Percentiles rank a stretch among this genome's conserved stretches.
phyloP scores from a whole-genome alignment of 2,797 vertebrate species.

The Varecia variegata region DNA sequence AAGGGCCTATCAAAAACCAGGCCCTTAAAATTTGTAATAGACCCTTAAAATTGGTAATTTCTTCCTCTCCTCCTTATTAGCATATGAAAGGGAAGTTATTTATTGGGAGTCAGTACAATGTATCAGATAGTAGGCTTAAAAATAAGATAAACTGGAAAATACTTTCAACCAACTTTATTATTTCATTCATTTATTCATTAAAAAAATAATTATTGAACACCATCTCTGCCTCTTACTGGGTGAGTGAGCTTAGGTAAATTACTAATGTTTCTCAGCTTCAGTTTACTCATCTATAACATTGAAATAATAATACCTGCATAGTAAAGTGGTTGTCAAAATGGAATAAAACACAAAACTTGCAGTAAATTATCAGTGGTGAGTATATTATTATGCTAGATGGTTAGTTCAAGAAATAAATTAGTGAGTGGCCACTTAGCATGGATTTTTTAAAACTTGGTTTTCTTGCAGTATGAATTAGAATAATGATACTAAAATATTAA shows the following conservation, averaged over 20 bases:
- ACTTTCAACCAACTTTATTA: slow-evolving; percentile 9
- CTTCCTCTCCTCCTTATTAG: not conserved
- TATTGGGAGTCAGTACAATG: not conserved
- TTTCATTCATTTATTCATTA: slow-evolving; percentile 19
- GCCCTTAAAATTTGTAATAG: not conserved
- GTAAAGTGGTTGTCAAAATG: not conserved
- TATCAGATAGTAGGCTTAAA: not conserved
- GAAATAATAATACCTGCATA: not conserved
- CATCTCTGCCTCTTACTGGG: not conserved
- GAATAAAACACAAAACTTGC: not conserved
- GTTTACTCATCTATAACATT: not conserved
- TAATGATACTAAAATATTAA: slow-evolving; percentile 26
- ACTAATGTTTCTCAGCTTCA: not conserved
- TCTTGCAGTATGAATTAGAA: not conserved
- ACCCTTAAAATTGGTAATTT: not conserved
- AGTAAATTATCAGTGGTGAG: not conserved
- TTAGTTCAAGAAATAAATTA: not conserved
- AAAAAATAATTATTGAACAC: slow-evolving; percentile 17
- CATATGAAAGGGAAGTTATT: not conserved
- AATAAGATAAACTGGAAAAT: not conserved
- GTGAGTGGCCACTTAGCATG: not conserved
- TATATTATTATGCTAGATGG: not conserved
- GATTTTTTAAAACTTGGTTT: not conserved
- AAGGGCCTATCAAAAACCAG: not conserved
- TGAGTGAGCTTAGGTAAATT: not conserved